phyloP scores from a whole-genome alignment of 64 coral and sea anemone genomes.

The Astreopora myriophthalma region DNA sequence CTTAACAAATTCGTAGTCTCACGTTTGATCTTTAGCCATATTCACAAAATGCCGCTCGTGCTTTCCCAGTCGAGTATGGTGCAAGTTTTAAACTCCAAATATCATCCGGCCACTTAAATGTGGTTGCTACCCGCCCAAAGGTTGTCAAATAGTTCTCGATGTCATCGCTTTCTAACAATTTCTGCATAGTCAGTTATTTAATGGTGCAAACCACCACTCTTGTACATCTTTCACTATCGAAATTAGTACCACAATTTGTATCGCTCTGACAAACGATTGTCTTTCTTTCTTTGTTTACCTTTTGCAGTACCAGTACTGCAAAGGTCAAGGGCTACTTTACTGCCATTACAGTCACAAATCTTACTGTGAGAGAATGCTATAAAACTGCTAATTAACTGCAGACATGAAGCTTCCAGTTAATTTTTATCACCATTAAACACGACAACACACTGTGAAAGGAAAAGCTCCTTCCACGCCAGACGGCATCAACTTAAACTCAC shows the following conservation, averaged over 20 bases:
- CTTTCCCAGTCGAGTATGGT: conserved; percentile 61
- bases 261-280: neutral
- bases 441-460: no score
- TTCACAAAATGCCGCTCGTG: conserved; percentile 52
- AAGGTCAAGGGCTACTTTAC: no score
- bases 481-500: no score
- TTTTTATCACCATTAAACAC: no score
- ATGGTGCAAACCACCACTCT: neutral
- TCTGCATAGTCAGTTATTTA: conserved; percentile 30
- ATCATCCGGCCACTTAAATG: conserved; percentile 29
- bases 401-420: no score
- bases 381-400: no score
- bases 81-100: conserved; percentile 52
- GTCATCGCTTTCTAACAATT: conserved; percentile 41
- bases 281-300: neutral
- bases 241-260: neutral
- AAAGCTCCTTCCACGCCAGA: no score
- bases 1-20: conserved; percentile 54
- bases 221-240: neutral
- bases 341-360: no score
- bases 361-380: no score
- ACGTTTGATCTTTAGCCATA: conserved; percentile 15
- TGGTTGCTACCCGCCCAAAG: conserved; percentile 18
- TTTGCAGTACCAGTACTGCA: no score
- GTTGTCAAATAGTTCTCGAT: conserved; percentile 57